Conservation (phyloP, 2,113 vertebrate species). For the Fregata magnificens region DNA sequence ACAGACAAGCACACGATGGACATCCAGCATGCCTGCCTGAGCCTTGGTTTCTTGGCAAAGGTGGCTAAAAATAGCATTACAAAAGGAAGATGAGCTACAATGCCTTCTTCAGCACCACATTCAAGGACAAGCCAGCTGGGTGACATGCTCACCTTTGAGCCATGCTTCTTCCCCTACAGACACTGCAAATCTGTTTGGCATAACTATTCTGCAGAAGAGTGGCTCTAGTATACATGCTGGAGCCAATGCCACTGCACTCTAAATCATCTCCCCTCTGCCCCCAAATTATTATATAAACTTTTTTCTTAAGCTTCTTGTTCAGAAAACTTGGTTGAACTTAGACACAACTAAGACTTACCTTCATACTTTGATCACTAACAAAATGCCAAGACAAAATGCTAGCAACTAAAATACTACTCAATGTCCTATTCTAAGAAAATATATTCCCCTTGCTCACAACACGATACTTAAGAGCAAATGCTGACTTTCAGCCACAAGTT, state of each 20-base stretch:
- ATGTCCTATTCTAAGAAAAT: not conserved
- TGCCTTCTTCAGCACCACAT: not conserved
- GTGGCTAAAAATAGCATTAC: not conserved
- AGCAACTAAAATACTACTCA: not conserved
- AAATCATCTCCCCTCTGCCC: not conserved
- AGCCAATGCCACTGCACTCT: not conserved
- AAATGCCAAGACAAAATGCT: not conserved
- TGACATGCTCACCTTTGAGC: not conserved
- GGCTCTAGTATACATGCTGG: not conserved
- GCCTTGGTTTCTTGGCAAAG: not conserved
- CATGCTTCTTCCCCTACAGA: not conserved
- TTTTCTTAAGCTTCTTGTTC: not conserved
- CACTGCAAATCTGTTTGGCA: not conserved
- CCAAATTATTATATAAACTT: not conserved
- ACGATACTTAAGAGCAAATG: not conserved
- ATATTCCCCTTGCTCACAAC: not conserved
- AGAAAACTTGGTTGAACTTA: not conserved
- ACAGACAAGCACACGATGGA: not conserved
- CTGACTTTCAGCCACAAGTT: not conserved
- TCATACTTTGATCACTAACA: not conserved
- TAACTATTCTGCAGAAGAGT: not conserved
- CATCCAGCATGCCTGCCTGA: not conserved
- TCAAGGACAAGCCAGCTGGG: not conserved
- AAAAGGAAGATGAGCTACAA: not conserved
- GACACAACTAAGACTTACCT: not conserved